A percentile compares a stretch with the other conserved stretches of the same genome.
Evolutionary conservation across 2,797 vertebrate species (phyloP).

Genomic region (Enoplosus armatus): DNA sequence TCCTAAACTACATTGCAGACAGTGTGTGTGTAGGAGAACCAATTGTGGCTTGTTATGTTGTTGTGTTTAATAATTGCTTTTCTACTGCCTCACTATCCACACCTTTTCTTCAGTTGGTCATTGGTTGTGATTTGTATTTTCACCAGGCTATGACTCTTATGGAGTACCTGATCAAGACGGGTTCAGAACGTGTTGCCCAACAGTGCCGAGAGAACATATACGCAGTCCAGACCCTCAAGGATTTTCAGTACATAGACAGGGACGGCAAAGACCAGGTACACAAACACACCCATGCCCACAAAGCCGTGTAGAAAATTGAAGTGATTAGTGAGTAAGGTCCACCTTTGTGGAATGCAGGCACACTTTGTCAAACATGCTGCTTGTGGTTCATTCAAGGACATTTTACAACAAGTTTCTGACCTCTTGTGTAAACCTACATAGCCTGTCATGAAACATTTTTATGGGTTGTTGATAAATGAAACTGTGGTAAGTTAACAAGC

Average conservation of each 20-base stretch:
- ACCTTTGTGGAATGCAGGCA: constrained; percentile 42
- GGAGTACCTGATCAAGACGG: constrained; percentile 96
- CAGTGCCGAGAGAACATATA: constrained; percentile 97
- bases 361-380: constrained; percentile 35
- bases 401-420: constrained; percentile 44
- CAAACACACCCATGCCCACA: constrained; percentile 38
- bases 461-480: constrained; percentile 30
- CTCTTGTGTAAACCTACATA: constrained; percentile 54
- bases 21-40: not conserved
- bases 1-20: not conserved
- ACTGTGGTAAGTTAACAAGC: not conserved
- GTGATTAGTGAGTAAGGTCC: constrained; percentile 41
- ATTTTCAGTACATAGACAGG: constrained; percentile 94
- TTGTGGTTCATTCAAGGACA: constrained; percentile 42
- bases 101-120: not conserved
- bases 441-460: constrained; percentile 28
- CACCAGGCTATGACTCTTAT: constrained; percentile 95
- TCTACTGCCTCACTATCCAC: not conserved
- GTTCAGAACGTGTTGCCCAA: constrained; percentile 94
- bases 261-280: constrained; percentile 94
- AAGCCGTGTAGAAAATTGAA: constrained; percentile 38
- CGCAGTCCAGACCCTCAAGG: constrained; percentile 94
- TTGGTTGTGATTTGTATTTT: constrained; percentile 30
- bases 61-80: constrained; percentile 1
- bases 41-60: not conserved